Evolutionary conservation across 2,113 vertebrate genomes (phyloP).

Genomic region (Pardalotus punctatus): DNA sequence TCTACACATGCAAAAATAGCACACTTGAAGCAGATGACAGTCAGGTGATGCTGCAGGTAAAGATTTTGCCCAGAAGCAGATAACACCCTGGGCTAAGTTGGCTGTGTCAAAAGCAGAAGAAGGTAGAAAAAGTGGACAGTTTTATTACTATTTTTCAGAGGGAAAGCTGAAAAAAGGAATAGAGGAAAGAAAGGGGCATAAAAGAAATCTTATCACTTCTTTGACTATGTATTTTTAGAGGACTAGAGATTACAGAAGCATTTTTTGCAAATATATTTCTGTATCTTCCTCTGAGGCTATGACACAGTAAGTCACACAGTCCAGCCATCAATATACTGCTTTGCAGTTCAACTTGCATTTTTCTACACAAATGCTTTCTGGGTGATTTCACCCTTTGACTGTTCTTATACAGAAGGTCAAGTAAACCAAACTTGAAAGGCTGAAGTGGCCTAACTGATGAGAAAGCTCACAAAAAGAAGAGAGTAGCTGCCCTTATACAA

Average conservation of each 20-base stretch:
- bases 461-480: neutral
- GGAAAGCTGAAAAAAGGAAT: neutral
- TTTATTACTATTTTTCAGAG: neutral
- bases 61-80: neutral
- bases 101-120: neutral
- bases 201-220: neutral
- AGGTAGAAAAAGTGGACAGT: neutral
- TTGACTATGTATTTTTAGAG: neutral
- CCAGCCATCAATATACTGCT: neutral
- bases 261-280: neutral
- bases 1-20: neutral
- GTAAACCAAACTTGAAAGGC: neutral
- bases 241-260: neutral
- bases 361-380: conserved; percentile 10
- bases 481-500: neutral
- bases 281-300: neutral
- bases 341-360: neutral
- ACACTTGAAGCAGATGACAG: neutral
- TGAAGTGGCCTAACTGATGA: neutral
- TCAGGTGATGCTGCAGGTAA: neutral
- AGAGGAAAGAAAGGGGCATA: neutral
- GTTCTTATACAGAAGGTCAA: neutral
- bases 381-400: neutral
- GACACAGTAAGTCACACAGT: fast-evolving
- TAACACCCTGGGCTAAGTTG: neutral